Evolutionary conservation across 2,888 invertebrate species (phyloP), one percentile per base, ranked within the genome.

Genomic region (Diarsia mendica): DNA sequence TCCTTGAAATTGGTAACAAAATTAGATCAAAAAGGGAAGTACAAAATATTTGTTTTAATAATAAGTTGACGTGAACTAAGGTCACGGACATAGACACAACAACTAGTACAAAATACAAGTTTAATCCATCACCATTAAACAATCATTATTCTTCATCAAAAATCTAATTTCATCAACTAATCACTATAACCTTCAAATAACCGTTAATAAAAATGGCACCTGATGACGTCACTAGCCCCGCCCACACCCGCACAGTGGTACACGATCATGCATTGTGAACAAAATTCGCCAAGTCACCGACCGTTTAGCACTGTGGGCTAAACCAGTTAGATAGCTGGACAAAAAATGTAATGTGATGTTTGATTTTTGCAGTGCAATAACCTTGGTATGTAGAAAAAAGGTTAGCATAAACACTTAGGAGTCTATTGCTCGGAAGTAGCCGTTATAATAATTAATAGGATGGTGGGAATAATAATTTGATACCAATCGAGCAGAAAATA

Each of bases 271-370:
- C 55, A 82, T 66, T 71, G 69, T 72, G 66, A 18, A 64, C 73
- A 46, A 79, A 77, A 82, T 79, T 78, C 53, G 79, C 58, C 72
- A 48, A 79, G 77, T 88, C 88, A 86, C 76, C 75, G 65, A 77
- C 75, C 79, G 68, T 78, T 84, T 86, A 74, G 75, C 88, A 87
- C 82, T 58, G 76, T 86, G 86, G 75, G 79, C 88, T n/a, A 86
- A 86, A 84, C 80, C 49, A 28, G 80, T 78, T 79, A 75, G 76
- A 11, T 23, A 33, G 3, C 33, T 68, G 68, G 76, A 79, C 79
- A 81, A 87, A 86, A 86, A 87, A 79, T 61, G 6, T 39, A 3
- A 69, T 71, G n/a, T 46, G 44, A 67, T 85, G 71, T 86, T 83
- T 85, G 83, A 65, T 72, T 72, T 79, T 72, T 79, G 48, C 6